Percentiles rank a stretch among this genome's conserved stretches.
These are phyloP conservation scores for Poeciliopsis paucimaculata DNA, from an alignment of 2,797 vertebrate genomes.

Conservation along the genomic window DNA sequence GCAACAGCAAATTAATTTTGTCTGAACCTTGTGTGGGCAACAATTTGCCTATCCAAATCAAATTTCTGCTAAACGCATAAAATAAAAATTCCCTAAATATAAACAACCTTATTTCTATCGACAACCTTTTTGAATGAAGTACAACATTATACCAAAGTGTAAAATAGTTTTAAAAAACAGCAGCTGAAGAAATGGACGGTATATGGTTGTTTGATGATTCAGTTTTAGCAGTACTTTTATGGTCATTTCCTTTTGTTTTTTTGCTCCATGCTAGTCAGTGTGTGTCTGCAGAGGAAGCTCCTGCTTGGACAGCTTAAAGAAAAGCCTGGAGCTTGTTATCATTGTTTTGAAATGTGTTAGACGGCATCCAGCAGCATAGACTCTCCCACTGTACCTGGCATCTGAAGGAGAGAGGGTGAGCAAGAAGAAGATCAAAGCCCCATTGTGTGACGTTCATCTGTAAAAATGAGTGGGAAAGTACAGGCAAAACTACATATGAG, in stretches of 20 bases:
- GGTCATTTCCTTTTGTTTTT: constrained; percentile 8
- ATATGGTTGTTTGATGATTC: constrained; percentile 12
- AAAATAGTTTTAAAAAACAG: neutral
- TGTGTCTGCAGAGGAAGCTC: constrained; percentile 57
- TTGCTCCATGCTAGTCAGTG: constrained; percentile 27
- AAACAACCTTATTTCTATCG: constrained; percentile 4
- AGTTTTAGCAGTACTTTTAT: neutral
- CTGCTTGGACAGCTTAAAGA: constrained; percentile 71
- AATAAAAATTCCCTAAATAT: neutral
- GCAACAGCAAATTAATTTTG: neutral
- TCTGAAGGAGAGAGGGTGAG: constrained; percentile 71
- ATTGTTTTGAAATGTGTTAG: constrained; percentile 84
- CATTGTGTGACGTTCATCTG: constrained; percentile 66
- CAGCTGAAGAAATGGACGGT: neutral
- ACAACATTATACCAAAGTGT: neutral
- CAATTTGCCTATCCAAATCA: neutral
- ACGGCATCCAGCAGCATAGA: constrained; percentile 73
- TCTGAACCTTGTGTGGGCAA: neutral
- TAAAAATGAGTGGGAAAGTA: constrained; percentile 59
- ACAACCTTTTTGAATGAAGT: neutral
- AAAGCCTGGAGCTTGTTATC: constrained; percentile 76
- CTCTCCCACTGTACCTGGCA: constrained; percentile 80
- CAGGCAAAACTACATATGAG: constrained; percentile 40
- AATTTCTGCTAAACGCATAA: neutral
- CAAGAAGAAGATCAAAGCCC: constrained; percentile 54